phyloP scores from a whole-genome alignment of 1,140 invertebrate genomes.

The Apis cerana region DNA sequence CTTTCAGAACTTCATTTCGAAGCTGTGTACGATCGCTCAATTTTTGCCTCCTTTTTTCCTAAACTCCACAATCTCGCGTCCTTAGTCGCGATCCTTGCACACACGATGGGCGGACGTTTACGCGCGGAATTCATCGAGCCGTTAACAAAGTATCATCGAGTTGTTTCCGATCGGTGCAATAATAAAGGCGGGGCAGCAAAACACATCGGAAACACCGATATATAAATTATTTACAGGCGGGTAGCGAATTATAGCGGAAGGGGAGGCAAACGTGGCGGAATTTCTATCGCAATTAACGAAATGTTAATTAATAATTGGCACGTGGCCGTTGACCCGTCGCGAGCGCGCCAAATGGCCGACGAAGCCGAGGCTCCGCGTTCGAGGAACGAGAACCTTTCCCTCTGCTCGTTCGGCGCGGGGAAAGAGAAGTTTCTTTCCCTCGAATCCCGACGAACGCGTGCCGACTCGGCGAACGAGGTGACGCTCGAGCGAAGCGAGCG shows the following conservation, averaged over 20 bases:
- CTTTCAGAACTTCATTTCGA: too few species aligned
- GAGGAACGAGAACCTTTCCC: neutral
- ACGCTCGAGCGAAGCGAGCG: neutral
- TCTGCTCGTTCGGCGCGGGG: neutral
- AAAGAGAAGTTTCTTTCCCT: neutral
- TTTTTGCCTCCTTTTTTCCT: neutral
- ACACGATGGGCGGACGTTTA: constrained; percentile 2
- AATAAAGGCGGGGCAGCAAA: constrained; percentile 52
- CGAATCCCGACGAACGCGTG: constrained; percentile 6
- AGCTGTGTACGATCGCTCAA: too few species aligned
- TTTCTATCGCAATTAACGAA: constrained; percentile 73
- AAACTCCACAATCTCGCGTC: neutral
- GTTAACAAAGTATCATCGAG: constrained; percentile 55
- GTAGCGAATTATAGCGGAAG: constrained; percentile 49
- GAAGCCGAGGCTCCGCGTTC: neutral
- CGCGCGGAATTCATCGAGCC: constrained; percentile 11
- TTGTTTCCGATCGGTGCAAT: constrained; percentile 47
- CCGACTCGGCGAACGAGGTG: constrained; percentile 8
- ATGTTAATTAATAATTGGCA: constrained; percentile 74
- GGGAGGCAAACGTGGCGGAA: constrained; percentile 50
- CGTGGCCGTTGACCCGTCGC: constrained; percentile 41
- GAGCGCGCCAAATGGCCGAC: neutral
- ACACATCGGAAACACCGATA: constrained; percentile 43
- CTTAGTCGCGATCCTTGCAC: neutral
- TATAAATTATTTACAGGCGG: constrained; percentile 60